Conservation (phyloP, 2,797 vertebrate species). For the Geotria australis region DNA sequence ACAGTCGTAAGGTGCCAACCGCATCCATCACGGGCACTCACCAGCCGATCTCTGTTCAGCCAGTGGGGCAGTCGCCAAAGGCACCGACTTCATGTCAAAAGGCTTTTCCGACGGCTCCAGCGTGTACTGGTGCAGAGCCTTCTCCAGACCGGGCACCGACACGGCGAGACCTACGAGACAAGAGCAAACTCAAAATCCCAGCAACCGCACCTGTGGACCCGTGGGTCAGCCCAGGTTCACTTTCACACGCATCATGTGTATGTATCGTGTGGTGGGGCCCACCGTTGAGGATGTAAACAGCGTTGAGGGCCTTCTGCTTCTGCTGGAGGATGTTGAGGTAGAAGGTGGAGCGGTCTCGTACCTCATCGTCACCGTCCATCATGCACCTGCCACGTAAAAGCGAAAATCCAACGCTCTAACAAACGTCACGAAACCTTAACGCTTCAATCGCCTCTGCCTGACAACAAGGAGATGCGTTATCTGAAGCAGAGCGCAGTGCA, state of each 20-base stretch:
- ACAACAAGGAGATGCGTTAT: no score
- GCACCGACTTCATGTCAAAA: conserved; percentile 31
- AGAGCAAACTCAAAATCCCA: not conserved
- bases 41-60: conserved; percentile 20
- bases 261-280: not conserved
- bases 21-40: not conserved
- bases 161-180: conserved; percentile 14
- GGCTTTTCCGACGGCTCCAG: conserved; percentile 28
- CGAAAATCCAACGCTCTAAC: no score
- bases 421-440: no score
- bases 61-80: conserved; percentile 19
- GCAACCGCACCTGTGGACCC: no score
- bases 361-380: conserved; percentile 34
- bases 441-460: no score
- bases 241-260: no score
- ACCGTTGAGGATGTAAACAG: conserved; percentile 30
- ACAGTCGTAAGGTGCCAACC: no score
- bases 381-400: conserved; percentile 13
- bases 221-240: no score
- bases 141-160: conserved; percentile 27
- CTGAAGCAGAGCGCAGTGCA: not conserved
- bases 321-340: conserved; percentile 26
- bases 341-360: conserved; percentile 28
- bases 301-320: conserved; percentile 26
- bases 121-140: conserved; percentile 26